These are phyloP conservation scores for Nannobrachium achirus DNA, from an alignment of 2,113 vertebrate genomes.

Conservation along the genomic window DNA sequence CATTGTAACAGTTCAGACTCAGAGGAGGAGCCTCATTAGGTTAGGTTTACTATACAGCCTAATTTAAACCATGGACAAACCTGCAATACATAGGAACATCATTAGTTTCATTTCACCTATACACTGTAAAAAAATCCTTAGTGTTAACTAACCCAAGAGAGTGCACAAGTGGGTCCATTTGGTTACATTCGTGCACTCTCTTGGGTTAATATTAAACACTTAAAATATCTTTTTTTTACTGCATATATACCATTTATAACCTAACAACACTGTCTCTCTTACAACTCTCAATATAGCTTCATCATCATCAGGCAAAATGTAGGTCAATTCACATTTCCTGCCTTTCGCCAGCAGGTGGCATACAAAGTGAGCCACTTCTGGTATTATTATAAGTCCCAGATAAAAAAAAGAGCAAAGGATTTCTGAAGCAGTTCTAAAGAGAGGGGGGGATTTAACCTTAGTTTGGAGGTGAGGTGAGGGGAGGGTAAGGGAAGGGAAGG, in stretches of 20 bases:
- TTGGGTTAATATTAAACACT: too few species aligned
- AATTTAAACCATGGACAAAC: conserved; percentile 72
- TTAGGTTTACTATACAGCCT: conserved; percentile 74
- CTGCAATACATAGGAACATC: conserved; percentile 53
- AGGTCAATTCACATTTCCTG: conserved; percentile 44
- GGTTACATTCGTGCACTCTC: too few species aligned
- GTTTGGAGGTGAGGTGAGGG: conserved; percentile 40
- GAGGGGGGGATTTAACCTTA: conserved; percentile 44
- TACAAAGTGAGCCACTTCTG: conserved; percentile 60
- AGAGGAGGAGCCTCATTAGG: conserved; percentile 61
- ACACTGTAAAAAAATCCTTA: conserved; percentile 46
- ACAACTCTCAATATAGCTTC: conserved; percentile 54
- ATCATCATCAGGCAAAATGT: conserved; percentile 46
- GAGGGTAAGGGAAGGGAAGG: too few species aligned
- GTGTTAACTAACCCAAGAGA: too few species aligned
- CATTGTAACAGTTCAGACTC: conserved; percentile 74
- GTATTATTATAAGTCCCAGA: too few species aligned
- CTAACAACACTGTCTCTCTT: conserved; percentile 64
- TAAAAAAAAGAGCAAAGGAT: conserved; percentile 54
- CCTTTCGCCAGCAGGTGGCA: conserved; percentile 61
- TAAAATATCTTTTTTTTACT: too few species aligned
- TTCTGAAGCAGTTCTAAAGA: conserved; percentile 42
- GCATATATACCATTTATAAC: conserved; percentile 51
- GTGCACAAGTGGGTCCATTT: too few species aligned
- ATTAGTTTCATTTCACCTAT: conserved; percentile 67